These are phyloP conservation scores for Pyrgus malvae DNA, from an alignment of 2,888 invertebrate genomes.

Conservation along the genomic window DNA sequence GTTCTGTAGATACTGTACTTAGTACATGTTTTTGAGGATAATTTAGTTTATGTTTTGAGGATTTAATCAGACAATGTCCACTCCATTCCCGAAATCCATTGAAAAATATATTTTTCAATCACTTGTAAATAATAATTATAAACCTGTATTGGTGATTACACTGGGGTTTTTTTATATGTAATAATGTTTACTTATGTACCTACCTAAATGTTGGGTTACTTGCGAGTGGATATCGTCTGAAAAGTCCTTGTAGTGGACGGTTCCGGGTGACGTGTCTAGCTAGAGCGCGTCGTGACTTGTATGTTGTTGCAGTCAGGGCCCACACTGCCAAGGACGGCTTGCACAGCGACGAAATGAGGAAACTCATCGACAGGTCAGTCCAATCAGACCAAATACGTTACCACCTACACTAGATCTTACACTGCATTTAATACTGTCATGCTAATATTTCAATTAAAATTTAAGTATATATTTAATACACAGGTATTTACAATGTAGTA, in stretches of 20 bases:
- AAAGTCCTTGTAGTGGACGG: slow-evolving; percentile 55
- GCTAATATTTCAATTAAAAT: slow-evolving; percentile 11
- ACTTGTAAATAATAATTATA: no score
- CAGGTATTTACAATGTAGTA: slow-evolving; percentile 3
- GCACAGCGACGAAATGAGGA: slow-evolving; percentile 98
- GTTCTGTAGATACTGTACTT: slow-evolving; percentile 64
- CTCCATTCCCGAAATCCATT: neutral
- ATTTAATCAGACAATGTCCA: slow-evolving; percentile 12
- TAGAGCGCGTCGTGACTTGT: slow-evolving; percentile 78
- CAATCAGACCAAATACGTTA: slow-evolving; percentile 45
- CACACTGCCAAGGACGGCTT: slow-evolving; percentile 93
- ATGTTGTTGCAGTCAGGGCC: slow-evolving; percentile 84
- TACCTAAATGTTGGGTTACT: no score
- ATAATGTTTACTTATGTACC: no score
- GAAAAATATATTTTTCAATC: no score
- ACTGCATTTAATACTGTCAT: slow-evolving; percentile 8
- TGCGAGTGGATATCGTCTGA: slow-evolving; percentile 50
- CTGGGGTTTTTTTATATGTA: no score
- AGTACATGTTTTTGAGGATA: slow-evolving; percentile 66
- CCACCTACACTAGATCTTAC: slow-evolving; percentile 28
- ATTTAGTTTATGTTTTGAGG: no score
- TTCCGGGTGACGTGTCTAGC: slow-evolving; percentile 67
- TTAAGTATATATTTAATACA: neutral
- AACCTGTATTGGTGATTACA: no score
- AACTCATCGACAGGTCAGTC: slow-evolving; percentile 98